These are phyloP conservation scores for Origma solitaria DNA, from an alignment of 2,113 vertebrate species.

Conservation along the genomic window DNA sequence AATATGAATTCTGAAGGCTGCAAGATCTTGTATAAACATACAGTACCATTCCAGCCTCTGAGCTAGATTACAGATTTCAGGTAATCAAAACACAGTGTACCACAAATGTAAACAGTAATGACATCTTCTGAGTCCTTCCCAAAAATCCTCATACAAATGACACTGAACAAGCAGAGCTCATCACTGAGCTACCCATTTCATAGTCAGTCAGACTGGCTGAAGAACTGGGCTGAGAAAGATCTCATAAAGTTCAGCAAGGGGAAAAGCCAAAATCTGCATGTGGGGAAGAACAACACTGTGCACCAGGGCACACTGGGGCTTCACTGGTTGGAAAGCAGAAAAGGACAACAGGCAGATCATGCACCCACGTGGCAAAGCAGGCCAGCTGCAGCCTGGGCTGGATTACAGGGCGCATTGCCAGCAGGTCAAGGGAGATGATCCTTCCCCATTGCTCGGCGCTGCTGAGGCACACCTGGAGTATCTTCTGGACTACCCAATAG, in stretches of 20 bases:
- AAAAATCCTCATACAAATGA: background rate
- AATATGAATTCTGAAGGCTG: background rate
- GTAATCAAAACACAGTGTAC: background rate
- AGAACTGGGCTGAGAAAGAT: background rate
- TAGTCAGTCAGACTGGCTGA: background rate
- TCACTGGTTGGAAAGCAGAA: background rate
- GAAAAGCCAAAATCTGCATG: background rate
- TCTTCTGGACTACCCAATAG: background rate
- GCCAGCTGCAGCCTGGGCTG: background rate
- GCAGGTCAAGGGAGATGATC: background rate
- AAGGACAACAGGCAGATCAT: accelerated
- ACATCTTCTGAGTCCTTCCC: background rate
- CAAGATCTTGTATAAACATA: background rate
- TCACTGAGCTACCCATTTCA: background rate
- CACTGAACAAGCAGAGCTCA: background rate
- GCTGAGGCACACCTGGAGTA: background rate
- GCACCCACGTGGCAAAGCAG: background rate
- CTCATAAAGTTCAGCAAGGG: background rate
- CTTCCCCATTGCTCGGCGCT: background rate
- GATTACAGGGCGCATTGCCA: background rate
- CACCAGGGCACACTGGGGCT: accelerated
- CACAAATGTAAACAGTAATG: background rate
- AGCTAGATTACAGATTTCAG: background rate
- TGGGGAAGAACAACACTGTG: accelerated
- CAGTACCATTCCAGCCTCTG: background rate